phyloP scores from a whole-genome alignment of 2,797 vertebrate genomes.

The Pagetopsis macropterus region DNA sequence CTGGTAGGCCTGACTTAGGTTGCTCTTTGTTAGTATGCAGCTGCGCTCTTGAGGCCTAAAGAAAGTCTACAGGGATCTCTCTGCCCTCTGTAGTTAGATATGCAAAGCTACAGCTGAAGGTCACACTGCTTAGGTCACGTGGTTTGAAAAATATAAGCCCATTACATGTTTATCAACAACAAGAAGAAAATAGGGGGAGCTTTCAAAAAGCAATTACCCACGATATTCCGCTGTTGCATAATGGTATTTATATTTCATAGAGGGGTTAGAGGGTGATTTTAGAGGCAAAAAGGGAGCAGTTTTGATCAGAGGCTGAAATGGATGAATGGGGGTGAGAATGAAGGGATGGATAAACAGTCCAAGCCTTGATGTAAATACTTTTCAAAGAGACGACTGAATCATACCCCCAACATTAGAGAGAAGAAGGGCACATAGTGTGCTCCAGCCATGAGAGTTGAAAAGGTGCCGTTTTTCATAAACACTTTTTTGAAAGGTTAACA shows the following conservation, averaged over 20 bases:
- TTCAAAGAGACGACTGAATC: constrained; percentile 66
- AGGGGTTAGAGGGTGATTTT: constrained; percentile 59
- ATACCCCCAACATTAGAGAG: constrained; percentile 30
- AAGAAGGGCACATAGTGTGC: constrained; percentile 22
- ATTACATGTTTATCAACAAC: constrained; percentile 72
- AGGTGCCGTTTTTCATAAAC: constrained; percentile 22
- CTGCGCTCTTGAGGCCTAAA: constrained; percentile 39
- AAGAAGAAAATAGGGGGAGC: constrained; percentile 54
- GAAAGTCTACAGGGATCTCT: constrained; percentile 42
- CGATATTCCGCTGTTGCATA: constrained; percentile 64
- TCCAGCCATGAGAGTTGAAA: constrained; percentile 21
- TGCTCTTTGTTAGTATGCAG: constrained; percentile 42
- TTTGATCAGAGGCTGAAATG: constrained; percentile 69
- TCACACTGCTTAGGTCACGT: constrained; percentile 52
- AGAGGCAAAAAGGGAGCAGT: constrained; percentile 53
- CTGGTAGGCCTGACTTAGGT: constrained; percentile 24
- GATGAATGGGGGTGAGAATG: constrained; percentile 57
- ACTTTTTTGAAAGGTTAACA: constrained; percentile 31
- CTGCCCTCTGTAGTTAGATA: constrained; percentile 48
- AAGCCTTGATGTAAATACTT: constrained; percentile 64
- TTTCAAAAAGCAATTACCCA: constrained; percentile 72
- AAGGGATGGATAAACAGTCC: constrained; percentile 64
- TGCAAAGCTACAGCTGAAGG: constrained; percentile 60
- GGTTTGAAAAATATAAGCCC: constrained; percentile 52
- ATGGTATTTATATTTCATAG: constrained; percentile 59